These are phyloP conservation scores for Narcine bancroftii DNA, from an alignment of 2,113 vertebrate genomes.

Conservation along the genomic window DNA sequence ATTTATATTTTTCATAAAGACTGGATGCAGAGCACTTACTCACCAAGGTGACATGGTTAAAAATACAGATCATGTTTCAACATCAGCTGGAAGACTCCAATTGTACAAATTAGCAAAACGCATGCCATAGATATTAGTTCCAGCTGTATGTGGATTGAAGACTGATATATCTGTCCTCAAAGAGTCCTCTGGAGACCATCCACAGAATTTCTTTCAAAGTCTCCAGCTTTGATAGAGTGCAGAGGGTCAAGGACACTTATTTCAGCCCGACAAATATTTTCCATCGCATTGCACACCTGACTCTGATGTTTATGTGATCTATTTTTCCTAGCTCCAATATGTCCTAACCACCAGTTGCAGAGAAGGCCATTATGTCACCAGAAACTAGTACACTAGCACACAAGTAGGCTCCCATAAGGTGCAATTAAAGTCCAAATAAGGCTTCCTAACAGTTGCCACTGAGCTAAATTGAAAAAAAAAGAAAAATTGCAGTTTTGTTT, in stretches of 20 bases:
- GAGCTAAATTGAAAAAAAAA: neutral
- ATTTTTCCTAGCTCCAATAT: neutral
- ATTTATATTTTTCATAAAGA: too few relatives aligned
- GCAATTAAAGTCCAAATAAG: neutral
- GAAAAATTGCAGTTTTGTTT: neutral
- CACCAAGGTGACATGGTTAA: neutral
- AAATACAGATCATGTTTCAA: neutral
- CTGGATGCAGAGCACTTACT: neutral
- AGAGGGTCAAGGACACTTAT: neutral
- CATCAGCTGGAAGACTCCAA: neutral
- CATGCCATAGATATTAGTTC: neutral
- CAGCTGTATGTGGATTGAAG: neutral
- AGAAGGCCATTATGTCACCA: too few relatives aligned
- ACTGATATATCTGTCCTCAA: neutral
- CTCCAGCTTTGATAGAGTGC: neutral
- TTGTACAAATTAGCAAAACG: neutral
- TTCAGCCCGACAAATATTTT: neutral
- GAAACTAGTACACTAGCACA: neutral
- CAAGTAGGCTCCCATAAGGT: too few relatives aligned
- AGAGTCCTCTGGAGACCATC: neutral
- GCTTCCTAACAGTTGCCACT: neutral
- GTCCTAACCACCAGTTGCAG: neutral
- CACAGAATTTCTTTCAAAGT: too few relatives aligned
- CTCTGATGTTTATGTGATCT: neutral
- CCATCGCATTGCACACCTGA: neutral